Base-by-base conservation (phyloP, 2,797 vertebrate species). In the Hirundo rustica region DNA sequence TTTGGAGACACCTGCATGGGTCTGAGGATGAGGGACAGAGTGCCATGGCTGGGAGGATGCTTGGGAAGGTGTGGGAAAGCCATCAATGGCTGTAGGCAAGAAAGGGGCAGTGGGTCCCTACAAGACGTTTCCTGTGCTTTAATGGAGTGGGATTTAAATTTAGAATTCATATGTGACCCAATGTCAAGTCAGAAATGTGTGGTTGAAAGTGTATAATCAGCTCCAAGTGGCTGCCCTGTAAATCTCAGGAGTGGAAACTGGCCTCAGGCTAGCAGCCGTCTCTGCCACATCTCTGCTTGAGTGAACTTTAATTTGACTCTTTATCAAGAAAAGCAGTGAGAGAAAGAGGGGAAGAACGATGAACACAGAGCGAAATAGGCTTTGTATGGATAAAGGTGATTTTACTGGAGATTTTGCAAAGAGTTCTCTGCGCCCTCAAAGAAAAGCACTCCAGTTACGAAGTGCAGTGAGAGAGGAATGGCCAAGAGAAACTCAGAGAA, bases 251-350 rank as follows among this genome's bases (percentile, higher is more conserved):
- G 96, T 58, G 77, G 96, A 96, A 96, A 85, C 67, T 96, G 83
- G 95, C 96, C 95, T 79, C 55, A 1, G 96, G 96, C 96, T 90
- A 93, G 89, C 89, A 86, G 94, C 89, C 64, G 20, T 82, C 95
- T 88, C 96, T 71, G 61, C 89, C 0, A 3, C 57, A 55, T 95
- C 89, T 94, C 89, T 96, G 93, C 94, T 95, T 6, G 44, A 95
- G 84, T 89, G 89, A 96, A 93, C 96, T 96, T 95, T 88, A 90
- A 94, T 94, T 91, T 95, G 86, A 95, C 92, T 95, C 93, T 96
- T 95, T 94, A 95, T 95, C 93, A 94, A 76, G 89, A 82, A 90
- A 92, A 93, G 64, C 91, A 82, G 45, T 36, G 60, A 81, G 64
- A 79, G 74, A 73, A 84, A 70, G 87, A 83, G 32, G 36, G 29